Conservation (phyloP, 1,140 invertebrate genomes). For the Dreissena rostriformis region DNA sequence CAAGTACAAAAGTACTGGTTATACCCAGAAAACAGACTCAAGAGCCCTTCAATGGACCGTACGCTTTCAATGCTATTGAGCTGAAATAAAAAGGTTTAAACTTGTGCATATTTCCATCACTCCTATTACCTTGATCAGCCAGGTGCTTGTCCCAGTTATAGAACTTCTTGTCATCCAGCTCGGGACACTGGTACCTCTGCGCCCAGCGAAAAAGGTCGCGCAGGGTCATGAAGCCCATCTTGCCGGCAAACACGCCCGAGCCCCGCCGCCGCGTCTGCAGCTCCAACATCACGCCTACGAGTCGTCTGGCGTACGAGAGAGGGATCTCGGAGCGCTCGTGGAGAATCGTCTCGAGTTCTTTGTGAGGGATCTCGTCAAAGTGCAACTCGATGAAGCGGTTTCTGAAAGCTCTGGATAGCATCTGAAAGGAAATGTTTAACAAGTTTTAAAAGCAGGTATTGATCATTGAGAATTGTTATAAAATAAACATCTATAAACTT, state of each 20-base stretch:
- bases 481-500: not conserved
- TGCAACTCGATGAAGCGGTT: slow-evolving; percentile 99
- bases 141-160: slow-evolving; percentile 99
- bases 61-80: no score
- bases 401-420: slow-evolving; percentile 96
- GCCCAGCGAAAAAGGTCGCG: slow-evolving; percentile 99
- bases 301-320: slow-evolving; percentile 92
- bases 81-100: no score
- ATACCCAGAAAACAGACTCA: no score
- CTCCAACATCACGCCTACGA: slow-evolving; percentile 96
- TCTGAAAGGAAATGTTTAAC: slow-evolving; percentile 72
- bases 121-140: slow-evolving; percentile 91
- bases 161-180: slow-evolving; percentile 64
- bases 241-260: slow-evolving; percentile 95
- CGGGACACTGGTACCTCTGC: slow-evolving; percentile 89
- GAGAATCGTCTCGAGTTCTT: slow-evolving; percentile 94
- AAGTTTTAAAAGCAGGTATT: no score
- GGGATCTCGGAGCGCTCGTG: slow-evolving; percentile 94
- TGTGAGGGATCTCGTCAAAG: slow-evolving; percentile 96
- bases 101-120: not conserved
- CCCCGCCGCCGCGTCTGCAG: slow-evolving; percentile 90
- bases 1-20: no score
- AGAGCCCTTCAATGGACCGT: no score
- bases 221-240: slow-evolving; percentile 97
- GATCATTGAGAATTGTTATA: not conserved